Percentiles rank a stretch among this genome's conserved stretches.
Conservation (phyloP, 2,888 invertebrate species). For the Chalcis sispes region DNA sequence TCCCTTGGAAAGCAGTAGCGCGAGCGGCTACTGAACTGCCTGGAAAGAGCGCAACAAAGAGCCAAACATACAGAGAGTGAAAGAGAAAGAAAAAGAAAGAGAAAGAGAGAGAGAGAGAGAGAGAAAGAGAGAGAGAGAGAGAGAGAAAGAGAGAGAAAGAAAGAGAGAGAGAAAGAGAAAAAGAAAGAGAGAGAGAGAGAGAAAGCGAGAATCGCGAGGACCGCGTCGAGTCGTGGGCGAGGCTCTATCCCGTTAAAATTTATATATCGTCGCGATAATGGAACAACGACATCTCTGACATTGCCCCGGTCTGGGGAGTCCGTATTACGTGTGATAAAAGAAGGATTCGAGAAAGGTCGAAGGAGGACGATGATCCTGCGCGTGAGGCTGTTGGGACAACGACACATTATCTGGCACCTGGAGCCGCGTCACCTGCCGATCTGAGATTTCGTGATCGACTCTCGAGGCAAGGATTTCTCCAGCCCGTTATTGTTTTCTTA, state of each 20-base stretch:
- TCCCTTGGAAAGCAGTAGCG: no score
- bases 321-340: no score
- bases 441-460: not conserved
- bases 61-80: no score
- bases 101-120: not conserved
- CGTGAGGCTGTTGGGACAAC: slow-evolving; percentile 6
- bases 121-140: not conserved
- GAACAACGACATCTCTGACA: no score
- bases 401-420: not conserved
- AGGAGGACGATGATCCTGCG: slow-evolving; percentile 38
- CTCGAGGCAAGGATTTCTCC: not conserved
- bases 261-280: no score
- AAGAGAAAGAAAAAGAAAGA: no score
- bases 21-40: no score
- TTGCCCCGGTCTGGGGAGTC: no score
- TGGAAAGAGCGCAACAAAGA: no score
- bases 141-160: not conserved
- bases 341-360: no score
- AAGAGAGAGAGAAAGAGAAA: not conserved
- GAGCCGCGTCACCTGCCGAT: slow-evolving; percentile 8
- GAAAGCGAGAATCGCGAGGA: slow-evolving; percentile 1
- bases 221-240: slow-evolving; percentile 9
- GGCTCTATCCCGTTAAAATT: not conserved
- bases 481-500: not conserved
- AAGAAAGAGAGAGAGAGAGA: slow-evolving; percentile 2